A percentile compares a stretch with the other conserved stretches of the same genome.
Evolutionary conservation across 2,888 invertebrate species (phyloP).

Genomic region (Phania funesta): DNA sequence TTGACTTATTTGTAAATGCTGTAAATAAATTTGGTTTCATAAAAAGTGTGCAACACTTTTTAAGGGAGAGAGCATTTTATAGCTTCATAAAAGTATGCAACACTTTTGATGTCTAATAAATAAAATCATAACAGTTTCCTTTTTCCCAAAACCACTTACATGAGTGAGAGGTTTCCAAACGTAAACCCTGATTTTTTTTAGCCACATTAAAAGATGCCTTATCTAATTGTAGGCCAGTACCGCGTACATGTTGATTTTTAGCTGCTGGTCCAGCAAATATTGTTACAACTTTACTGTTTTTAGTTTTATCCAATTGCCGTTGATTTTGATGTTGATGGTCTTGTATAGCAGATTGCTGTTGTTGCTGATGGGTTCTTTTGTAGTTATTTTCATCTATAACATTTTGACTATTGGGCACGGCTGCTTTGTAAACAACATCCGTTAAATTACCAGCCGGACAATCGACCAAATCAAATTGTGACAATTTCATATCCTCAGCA

Average conservation of each 20-base stretch:
- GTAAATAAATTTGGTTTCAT: too few relatives aligned
- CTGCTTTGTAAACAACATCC: constrained; percentile 80
- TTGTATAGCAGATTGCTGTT: constrained; percentile 66
- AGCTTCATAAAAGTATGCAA: neutral
- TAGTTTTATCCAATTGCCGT: constrained; percentile 28
- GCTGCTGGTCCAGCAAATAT: constrained; percentile 75
- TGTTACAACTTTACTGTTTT: constrained; percentile 68
- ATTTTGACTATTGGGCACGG: constrained; percentile 70
- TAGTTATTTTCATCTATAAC: constrained; percentile 47
- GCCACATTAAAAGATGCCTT: constrained; percentile 72
- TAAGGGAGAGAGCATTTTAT: neutral
- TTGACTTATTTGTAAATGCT: neutral
- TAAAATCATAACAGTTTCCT: neutral
- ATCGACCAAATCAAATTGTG: constrained; percentile 90
- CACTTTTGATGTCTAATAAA: neutral
- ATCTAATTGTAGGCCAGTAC: constrained; percentile 75
- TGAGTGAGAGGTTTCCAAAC: constrained; percentile 73
- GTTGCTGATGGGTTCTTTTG: constrained; percentile 31
- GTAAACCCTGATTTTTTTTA: constrained; percentile 69
- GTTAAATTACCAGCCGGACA: constrained; percentile 87
- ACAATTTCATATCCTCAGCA: constrained; percentile 90
- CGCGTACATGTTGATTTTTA: constrained; percentile 76
- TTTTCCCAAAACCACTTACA: constrained; percentile 69
- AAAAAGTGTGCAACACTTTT: too few relatives aligned
- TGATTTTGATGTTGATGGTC: constrained; percentile 37